Percentiles rank a stretch among this genome's conserved stretches.
Evolutionary conservation across 1,140 invertebrate genomes (phyloP).

Genomic region (Ephestia elutella): DNA sequence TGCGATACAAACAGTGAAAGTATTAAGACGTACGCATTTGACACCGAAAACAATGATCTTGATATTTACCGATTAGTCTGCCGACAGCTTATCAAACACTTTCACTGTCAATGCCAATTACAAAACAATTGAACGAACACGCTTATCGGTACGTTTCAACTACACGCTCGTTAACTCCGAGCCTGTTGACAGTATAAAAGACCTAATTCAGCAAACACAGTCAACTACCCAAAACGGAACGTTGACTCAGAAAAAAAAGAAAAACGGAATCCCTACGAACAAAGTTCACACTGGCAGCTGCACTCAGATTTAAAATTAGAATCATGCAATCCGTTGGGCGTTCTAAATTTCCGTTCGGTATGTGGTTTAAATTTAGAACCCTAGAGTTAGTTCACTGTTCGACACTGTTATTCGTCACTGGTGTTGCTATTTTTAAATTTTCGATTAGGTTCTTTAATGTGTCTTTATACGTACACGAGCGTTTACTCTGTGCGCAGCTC

Average conservation of each 20-base stretch:
- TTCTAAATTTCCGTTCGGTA: slow-evolving; percentile 63
- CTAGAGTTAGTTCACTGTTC: slow-evolving; percentile 63
- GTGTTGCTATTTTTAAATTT: slow-evolving; percentile 47
- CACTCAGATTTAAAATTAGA: slow-evolving; percentile 46
- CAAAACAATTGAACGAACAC: slow-evolving; percentile 25
- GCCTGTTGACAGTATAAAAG: slow-evolving; percentile 11
- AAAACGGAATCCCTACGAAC: slow-evolving; percentile 41
- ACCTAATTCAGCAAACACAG: slow-evolving; percentile 5
- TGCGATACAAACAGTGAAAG: slow-evolving; percentile 23
- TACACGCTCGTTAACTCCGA: not conserved
- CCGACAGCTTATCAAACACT: slow-evolving; percentile 24
- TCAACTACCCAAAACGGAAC: slow-evolving; percentile 16
- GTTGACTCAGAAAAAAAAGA: slow-evolving; percentile 17
- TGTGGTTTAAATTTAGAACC: slow-evolving; percentile 58
- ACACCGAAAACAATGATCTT: slow-evolving; percentile 21
- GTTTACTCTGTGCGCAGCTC: slow-evolving; percentile 20
- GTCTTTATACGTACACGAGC: slow-evolving; percentile 14
- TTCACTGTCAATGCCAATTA: slow-evolving; percentile 45
- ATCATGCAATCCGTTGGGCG: slow-evolving; percentile 55
- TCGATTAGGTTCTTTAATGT: slow-evolving; percentile 17
- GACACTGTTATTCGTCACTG: slow-evolving; percentile 58
- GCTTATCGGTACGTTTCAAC: slow-evolving; percentile 20
- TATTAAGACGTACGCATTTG: slow-evolving; percentile 10
- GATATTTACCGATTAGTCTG: slow-evolving; percentile 30
- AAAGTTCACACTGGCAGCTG: slow-evolving; percentile 63